Evolutionary conservation across 92 coral and sea anemone species (phyloP), one percentile per base, ranked within the genome.

Genomic region (Parazoanthus swiftii): DNA sequence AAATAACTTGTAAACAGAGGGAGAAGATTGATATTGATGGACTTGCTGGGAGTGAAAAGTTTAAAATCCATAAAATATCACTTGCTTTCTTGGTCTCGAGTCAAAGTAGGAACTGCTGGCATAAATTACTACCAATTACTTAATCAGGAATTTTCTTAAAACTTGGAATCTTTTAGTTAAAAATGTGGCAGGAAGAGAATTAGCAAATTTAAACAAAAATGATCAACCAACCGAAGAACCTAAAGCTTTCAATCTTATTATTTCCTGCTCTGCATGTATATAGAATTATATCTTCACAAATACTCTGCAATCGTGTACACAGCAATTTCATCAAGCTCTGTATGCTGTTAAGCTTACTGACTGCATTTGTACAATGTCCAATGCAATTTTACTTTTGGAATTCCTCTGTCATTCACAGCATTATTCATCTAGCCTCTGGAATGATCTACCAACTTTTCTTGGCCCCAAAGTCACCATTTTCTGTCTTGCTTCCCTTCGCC

Each of bases 391-490:
- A 33, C 85, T 74, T 23, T 43, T 44, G 8, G 67, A 37, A 86
- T 54, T 79, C 50, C 44, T 29, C n/a, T 14, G 42, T 79, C 25
- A 35, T 70, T 8, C 44, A 44, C 78, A 56, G 65, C 29, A 88
- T 48, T 86, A 95, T 80, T 95, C 98, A 86, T 95, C 98, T 76
- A 95, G 94, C 77, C 98, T 91, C 66, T 95, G 98, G 84, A 95
- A 95, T 18, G 98, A 95, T 86, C 98, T 95, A 86, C 98, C 98
- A 33, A 95, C 98, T 85, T 93, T 95, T 56, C 92, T 81, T 54
- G 98, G 98, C 43, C 98, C 98, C 51, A 92, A 93, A 11, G 92
- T 90, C 25, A 95, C 96, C 98, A 95, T 95, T 86, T 95, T 95
- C 77, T 95, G 91, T 43, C 98, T 86, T 73, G 98, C 98, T 84